Percentiles rank a stretch among this genome's conserved stretches.
Conservation (phyloP, 2,797 vertebrate genomes). For the Liasis olivaceus region DNA sequence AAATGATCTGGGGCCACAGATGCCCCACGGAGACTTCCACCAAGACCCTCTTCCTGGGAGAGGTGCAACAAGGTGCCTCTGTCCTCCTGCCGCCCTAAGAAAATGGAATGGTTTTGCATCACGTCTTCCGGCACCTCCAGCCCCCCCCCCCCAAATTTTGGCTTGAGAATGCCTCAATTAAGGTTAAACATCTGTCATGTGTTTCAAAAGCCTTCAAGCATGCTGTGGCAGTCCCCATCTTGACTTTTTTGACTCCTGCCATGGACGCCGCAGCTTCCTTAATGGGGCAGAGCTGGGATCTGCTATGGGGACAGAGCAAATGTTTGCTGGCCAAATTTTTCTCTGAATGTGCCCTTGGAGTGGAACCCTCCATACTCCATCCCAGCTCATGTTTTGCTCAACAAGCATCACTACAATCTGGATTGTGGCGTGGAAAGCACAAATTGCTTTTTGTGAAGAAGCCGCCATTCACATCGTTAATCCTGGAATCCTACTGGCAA, state of each 20-base stretch:
- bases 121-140: not conserved
- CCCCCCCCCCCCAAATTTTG: not conserved
- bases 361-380: not conserved
- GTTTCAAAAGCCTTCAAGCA: not conserved
- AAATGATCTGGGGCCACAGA: conserved; percentile 43
- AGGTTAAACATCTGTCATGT: not conserved
- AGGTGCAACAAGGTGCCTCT: fast-evolving
- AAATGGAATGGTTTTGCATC: not conserved
- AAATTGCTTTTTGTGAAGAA: not conserved
- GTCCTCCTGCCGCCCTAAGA: not conserved
- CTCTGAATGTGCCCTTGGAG: too few relatives aligned
- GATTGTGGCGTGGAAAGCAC: too few relatives aligned
- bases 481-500: not conserved
- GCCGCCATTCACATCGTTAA: not conserved
- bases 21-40: not conserved
- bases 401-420: too few relatives aligned
- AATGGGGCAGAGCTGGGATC: too few relatives aligned
- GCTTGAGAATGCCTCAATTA: not conserved
- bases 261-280: not conserved
- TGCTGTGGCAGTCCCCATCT: not conserved
- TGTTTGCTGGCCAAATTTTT: too few relatives aligned
- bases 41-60: not conserved
- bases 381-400: not conserved
- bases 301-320: too few relatives aligned
- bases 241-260: too few relatives aligned